Percentiles rank a stretch among this genome's conserved stretches.
phyloP scores from a whole-genome alignment of 35 echinoderm and acorn worm genomes.

The Anneissia japonica region DNA sequence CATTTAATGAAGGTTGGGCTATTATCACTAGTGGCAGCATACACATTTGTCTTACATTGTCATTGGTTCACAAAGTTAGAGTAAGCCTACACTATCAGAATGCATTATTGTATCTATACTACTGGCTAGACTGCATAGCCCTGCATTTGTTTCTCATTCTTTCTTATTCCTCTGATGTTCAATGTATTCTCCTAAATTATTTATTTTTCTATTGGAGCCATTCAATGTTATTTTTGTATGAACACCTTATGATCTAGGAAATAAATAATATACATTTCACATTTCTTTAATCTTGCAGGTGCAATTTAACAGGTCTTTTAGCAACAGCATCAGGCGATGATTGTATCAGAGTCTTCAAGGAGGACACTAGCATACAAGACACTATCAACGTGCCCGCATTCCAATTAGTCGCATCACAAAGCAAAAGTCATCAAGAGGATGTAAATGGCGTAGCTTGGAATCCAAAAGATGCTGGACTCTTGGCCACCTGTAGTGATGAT shows the following conservation, averaged over 20 bases:
- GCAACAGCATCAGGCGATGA: slow-evolving; percentile 85
- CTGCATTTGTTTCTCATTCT: neutral
- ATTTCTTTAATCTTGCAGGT: slow-evolving; percentile 36
- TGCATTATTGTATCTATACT: neutral
- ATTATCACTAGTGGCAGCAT: no score
- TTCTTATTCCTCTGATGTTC: neutral
- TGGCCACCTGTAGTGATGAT: slow-evolving; percentile 88
- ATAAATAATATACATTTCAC: neutral
- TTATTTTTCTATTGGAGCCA: neutral
- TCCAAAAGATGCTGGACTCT: slow-evolving; percentile 58
- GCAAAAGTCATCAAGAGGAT: slow-evolving; percentile 71
- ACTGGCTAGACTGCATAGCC: neutral
- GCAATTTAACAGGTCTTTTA: slow-evolving; percentile 68
- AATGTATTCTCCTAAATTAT: neutral
- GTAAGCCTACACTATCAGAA: no score
- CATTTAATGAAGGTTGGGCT: no score
- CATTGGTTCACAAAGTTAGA: no score
- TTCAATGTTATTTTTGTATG: neutral
- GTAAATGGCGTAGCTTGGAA: slow-evolving; percentile 85
- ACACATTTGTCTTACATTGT: no score
- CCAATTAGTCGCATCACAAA: slow-evolving; percentile 26
- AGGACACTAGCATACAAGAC: slow-evolving; percentile 48
- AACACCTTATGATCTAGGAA: neutral
- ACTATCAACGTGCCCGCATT: slow-evolving; percentile 61
- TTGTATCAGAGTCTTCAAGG: slow-evolving; percentile 71